These are phyloP conservation scores for Protomyctophum bolini DNA, from an alignment of 2,113 vertebrate genomes.

Conservation along the genomic window DNA sequence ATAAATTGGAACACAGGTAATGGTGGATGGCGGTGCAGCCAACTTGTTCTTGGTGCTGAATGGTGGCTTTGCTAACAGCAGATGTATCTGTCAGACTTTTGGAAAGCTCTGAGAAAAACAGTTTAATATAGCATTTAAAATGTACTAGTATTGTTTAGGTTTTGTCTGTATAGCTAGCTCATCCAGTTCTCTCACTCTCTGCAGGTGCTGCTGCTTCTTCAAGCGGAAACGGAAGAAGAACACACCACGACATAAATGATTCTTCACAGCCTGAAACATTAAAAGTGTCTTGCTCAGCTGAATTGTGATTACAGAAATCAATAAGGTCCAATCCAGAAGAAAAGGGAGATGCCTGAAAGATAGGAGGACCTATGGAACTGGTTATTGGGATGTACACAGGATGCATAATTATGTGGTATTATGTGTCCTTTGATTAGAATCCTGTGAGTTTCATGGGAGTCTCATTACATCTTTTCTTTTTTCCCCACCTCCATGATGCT, in stretches of 20 bases:
- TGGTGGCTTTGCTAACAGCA: constrained; percentile 15
- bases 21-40: constrained; percentile 26
- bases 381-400: constrained; percentile 58
- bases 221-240: constrained; percentile 99
- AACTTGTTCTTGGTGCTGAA: constrained; percentile 15
- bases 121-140: neutral
- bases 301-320: constrained; percentile 60
- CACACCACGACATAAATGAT: constrained; percentile 95
- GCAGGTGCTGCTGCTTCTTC: constrained; percentile 99
- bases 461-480: neutral
- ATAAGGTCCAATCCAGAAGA: constrained; percentile 50
- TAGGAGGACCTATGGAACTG: constrained; percentile 50
- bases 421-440: constrained; percentile 57
- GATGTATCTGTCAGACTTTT: constrained; percentile 11
- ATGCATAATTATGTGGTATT: constrained; percentile 13
- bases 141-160: constrained; percentile 22
- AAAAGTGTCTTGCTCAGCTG: constrained; percentile 45
- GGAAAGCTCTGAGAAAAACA: neutral
- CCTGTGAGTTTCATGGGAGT: constrained; percentile 1
- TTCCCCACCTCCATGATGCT: constrained; percentile 13
- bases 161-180: neutral
- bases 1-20: constrained; percentile 19
- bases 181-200: constrained; percentile 61
- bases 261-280: constrained; percentile 37
- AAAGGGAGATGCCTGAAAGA: constrained; percentile 47